Evolutionary conservation across 2,888 invertebrate species (phyloP), one percentile per base, ranked within the genome.

Genomic region (Eutolmus rufibarbis): DNA sequence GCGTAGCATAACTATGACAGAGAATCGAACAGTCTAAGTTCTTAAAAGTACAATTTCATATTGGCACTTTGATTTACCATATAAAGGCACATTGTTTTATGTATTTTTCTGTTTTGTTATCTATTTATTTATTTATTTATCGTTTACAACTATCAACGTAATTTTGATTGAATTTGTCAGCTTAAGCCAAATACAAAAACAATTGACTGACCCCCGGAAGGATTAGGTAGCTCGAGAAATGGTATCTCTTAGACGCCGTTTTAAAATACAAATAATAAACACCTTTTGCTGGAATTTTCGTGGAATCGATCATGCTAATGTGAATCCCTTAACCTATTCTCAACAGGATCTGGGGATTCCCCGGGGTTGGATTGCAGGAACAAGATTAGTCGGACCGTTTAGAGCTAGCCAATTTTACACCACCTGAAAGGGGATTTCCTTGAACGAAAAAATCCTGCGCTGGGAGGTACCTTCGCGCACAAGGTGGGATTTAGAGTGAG

Each of bases 61-160:
- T 86, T 86, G 86, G 86, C 86, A 86, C 86, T 86, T 86, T 86
- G 86, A 56, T 86, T 86, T 77, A 86, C 77, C 85, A 46, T 56
- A 19, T 76, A 86, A 86, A 86, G 86, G 86, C 86, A 86, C 86
- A 86, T 86, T 86, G 56, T 86, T 34, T 86, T 28, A 43, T 43
- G 43, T 43, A 43, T 43, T 43, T 12, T 43, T 12, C 2, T 43
- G 14, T 43, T 14, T 43, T 46, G 16, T 46, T 46, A 40, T 43
- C 40, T 78, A 79, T 81, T 14, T 37, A 31, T 82, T 82, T 37
- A 31, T 82, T 56, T 74, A 74, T 74, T 46, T 43, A 31, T 31
- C 28, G 85, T 85, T 85, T 37, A 46, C 46, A 76, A 76, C 37
- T 37, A 76, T 76, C 76, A 76, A 76, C 9, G n/a, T 76, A 76